These are phyloP conservation scores for Spilarctia lutea DNA, from an alignment of 2,888 invertebrate genomes.

Conservation along the genomic window DNA sequence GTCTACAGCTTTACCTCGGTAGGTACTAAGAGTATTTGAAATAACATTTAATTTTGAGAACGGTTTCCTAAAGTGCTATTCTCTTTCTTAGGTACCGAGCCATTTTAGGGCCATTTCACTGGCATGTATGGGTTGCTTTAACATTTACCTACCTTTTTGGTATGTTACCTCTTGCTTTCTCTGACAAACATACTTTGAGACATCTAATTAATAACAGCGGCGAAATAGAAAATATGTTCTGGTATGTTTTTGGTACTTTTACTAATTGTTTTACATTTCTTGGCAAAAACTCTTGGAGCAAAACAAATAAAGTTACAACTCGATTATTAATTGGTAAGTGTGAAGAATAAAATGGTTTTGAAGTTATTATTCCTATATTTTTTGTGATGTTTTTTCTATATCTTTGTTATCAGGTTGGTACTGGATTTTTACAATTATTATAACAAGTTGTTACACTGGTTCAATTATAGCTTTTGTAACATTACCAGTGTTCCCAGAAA, in stretches of 20 bases:
- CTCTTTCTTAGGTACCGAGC: conserved; percentile 89
- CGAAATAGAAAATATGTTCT: conserved; percentile 94
- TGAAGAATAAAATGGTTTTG: neutral
- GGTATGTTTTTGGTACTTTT: conserved; percentile 95
- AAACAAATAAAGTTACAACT: conserved; percentile 89
- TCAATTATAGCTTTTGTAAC: conserved; percentile 95
- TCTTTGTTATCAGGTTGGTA: conserved; percentile 87
- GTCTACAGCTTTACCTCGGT: conserved; percentile 92
- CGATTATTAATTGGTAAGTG: conserved; percentile 89
- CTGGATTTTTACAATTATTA: conserved; percentile 95
- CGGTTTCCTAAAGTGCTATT: conserved; percentile 18
- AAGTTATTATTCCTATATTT: neutral
- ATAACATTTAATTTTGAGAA: neutral
- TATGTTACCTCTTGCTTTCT: conserved; percentile 91
- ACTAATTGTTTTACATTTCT: conserved; percentile 92
- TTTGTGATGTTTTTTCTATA: conserved; percentile 28
- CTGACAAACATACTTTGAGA: conserved; percentile 89
- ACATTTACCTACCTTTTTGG: conserved; percentile 90
- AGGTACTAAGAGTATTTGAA: neutral
- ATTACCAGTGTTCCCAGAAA: conserved; percentile 91
- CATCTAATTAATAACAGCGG: conserved; percentile 89
- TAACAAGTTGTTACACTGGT: conserved; percentile 94
- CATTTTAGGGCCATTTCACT: conserved; percentile 93
- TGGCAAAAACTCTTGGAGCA: conserved; percentile 90
- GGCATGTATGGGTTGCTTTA: conserved; percentile 92